Base-by-base conservation (phyloP, 2,888 invertebrate genomes). In the Thymelicus acteon region DNA sequence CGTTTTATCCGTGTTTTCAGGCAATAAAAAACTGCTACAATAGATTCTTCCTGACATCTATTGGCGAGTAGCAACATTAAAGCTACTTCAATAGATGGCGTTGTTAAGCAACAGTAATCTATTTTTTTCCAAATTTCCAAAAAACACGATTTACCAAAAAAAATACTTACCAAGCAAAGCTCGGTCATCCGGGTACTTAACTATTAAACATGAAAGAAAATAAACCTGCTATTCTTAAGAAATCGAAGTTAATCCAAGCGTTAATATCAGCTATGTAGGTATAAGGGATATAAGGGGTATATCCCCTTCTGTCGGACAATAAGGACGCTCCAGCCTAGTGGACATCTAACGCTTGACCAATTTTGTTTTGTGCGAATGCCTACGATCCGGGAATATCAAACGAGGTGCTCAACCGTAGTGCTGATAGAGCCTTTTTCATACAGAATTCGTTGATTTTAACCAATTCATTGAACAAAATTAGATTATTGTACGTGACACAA, bases 341-440 rank as follows among this genome's bases (percentile, higher is more conserved):
- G 91, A 88, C 91, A 89, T 88, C 87, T 88, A 90, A 92, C 92
- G 92, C 88, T 91, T 92, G 90, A 92, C 91, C 92, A 92, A 90
- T 91, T 93, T 90, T 88, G 92, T 91, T 92, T 92, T 92, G 91
- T 93, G 85, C 82, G 81, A 86, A 88, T 87, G 85, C 85, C 86
- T 89, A 87, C 89, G 90, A 90, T 88, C 87, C 84, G 82, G 81
- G 89, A 92, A 91, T 90, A 89, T 87, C 89, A 90, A 92, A 87
- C 87, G 86, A 82, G 83, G 81, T 80, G 79, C 80, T 84, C 82
- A 85, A 85, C 82, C 83, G 81, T 78, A 80, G 82, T 79, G 77
- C 84, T 90, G 90, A 91, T 91, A 88, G 89, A 85, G 86, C 82
- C 83, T 84, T 85, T 89, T 88, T 86, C 87, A 58, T 58, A 66